Base-by-base conservation (phyloP, 2,797 vertebrate species). In the Aeoliscus strigatus region DNA sequence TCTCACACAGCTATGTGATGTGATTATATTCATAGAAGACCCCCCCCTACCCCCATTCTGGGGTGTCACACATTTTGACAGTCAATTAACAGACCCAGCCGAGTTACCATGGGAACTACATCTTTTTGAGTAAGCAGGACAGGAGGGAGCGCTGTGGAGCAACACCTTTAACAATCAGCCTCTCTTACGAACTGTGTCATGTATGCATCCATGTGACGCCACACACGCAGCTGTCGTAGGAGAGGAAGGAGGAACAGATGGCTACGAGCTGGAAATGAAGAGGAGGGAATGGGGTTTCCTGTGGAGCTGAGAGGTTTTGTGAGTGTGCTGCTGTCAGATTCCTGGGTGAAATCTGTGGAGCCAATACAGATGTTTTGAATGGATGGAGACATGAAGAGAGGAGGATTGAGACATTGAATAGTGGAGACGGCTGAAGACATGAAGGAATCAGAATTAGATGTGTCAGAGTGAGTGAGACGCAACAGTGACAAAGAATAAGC, bases 81-180 rank as follows among this genome's bases (percentile, higher is more conserved):
- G 41, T 45, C 51, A 61, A 69, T 73, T 74, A 73, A 67, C 61
- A 66, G 54, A 53, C 17, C 34, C 41, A 32, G 29, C 11, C 30
- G 49, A 10, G 68, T 80, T 67, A 41, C 79, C 60, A 82, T 82
- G 71, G 76, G 42, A 80, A 77, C 69, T 41, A 30, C 41, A 73
- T 73, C n/a, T 74, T 77, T 60, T 49, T 30, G 35, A 62, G 29
- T 30, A 32, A 39, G 45, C 14, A 12, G 15, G 53, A 53, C 6
- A 5, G 35, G 31, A 48, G 23, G 14, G 17, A 40, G 41, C 6
- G 17, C 13, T 40, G 23, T 23, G 13, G 11, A 50, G 23, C 25
- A 51, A 62, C 52, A 56, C 57, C 51, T 70, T 42, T 15, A 54
- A 43, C 38, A 65, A 39, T 33, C 40, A 10, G 24, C 38, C 57